Evolutionary conservation across 2,888 invertebrate species (phyloP).

Genomic region (Parthenolecanium corni): DNA sequence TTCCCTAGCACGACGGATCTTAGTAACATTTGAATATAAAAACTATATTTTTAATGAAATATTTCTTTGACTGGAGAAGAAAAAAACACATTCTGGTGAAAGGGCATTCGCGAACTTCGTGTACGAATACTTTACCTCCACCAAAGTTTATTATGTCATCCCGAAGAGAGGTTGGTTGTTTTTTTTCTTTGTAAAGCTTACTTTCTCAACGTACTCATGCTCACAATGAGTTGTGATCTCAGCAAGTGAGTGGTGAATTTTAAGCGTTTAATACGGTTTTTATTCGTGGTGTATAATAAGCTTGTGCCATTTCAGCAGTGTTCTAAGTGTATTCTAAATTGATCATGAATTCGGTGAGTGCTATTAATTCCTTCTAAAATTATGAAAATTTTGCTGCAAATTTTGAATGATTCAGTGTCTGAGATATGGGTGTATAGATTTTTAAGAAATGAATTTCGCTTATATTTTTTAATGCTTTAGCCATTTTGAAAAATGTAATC

Average conservation of each 20-base stretch:
- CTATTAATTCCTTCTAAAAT: too few relatives aligned
- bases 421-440: too few relatives aligned
- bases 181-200: slow-evolving; percentile 14
- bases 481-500: too few relatives aligned
- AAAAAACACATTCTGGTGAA: slow-evolving; percentile 1
- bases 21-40: slow-evolving; percentile 18
- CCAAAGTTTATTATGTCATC: slow-evolving; percentile 24
- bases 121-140: slow-evolving; percentile 12
- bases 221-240: slow-evolving; percentile 9
- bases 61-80: neutral
- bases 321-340: too few relatives aligned
- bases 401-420: too few relatives aligned
- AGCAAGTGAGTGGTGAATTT: slow-evolving; percentile 3
- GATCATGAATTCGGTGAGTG: too few relatives aligned
- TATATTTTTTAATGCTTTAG: too few relatives aligned
- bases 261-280: neutral
- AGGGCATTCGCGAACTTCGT: slow-evolving; percentile 3
- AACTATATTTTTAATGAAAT: slow-evolving; percentile 21
- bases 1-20: neutral
- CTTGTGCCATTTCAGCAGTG: too few relatives aligned
- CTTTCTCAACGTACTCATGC: slow-evolving; percentile 22
- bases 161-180: slow-evolving; percentile 12
- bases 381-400: too few relatives aligned
- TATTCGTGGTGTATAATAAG: neutral
- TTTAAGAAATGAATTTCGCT: too few relatives aligned